Conservation (phyloP, 1,140 invertebrate species). For the Tyrophagus putrescentiae region DNA sequence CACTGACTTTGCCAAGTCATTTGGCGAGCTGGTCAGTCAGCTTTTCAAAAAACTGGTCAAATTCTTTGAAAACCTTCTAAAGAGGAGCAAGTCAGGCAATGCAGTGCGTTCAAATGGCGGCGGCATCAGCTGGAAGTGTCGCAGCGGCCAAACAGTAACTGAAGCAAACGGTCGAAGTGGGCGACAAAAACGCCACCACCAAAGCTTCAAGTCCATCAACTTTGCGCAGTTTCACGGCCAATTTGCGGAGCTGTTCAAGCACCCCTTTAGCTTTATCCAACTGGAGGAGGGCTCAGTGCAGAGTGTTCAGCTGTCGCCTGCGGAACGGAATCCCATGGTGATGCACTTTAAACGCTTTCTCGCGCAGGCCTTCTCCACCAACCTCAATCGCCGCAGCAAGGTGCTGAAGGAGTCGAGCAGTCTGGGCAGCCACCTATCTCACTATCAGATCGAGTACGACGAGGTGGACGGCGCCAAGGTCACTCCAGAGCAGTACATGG, state of each 20-base stretch:
- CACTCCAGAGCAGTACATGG: neutral
- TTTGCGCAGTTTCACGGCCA: neutral
- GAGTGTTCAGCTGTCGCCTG: neutral
- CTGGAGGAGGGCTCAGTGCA: neutral
- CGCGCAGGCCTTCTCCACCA: neutral
- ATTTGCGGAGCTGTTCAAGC: neutral
- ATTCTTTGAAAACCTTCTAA: constrained; percentile 5
- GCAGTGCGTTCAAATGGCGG: too few species aligned
- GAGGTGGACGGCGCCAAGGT: neutral
- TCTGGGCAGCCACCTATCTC: neutral
- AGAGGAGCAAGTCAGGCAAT: neutral
- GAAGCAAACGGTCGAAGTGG: too few species aligned
- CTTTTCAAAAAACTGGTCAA: constrained; percentile 9
- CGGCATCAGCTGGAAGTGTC: neutral
- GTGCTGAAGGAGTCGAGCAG: neutral
- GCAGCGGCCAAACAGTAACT: neutral
- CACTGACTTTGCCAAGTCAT: neutral
- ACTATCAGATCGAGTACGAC: constrained; percentile 14
- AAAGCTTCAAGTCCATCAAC: neutral
- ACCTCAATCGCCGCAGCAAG: neutral
- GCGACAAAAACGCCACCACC: neutral
- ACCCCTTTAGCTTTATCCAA: constrained; percentile 2
- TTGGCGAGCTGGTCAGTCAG: constrained; percentile 12
- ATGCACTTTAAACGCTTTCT: constrained; percentile 2
- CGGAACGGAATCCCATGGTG: neutral